phyloP scores from a whole-genome alignment of 2,797 vertebrate species.

The Hydrophis major region DNA sequence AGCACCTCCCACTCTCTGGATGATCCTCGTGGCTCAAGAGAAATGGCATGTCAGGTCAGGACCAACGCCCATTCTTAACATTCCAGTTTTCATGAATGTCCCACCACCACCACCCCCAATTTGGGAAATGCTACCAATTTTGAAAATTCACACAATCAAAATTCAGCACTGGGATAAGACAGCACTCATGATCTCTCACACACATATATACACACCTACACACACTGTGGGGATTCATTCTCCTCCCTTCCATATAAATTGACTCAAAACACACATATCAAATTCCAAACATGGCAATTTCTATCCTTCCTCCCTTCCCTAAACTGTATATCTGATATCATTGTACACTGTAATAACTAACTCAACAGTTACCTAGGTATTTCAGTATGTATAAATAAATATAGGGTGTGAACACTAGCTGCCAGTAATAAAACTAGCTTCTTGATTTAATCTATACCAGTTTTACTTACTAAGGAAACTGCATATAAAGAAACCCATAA shows the following conservation, averaged over 20 bases:
- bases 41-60: too few relatives aligned
- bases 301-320: too few relatives aligned
- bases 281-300: background rate
- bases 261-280: background rate
- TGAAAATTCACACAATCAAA: background rate
- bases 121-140: background rate
- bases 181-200: background rate
- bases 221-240: background rate
- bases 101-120: background rate
- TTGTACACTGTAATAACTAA: background rate
- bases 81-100: background rate
- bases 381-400: background rate
- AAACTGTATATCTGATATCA: background rate
- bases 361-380: background rate
- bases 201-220: background rate
- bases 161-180: background rate
- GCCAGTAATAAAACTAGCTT: constrained; percentile 27
- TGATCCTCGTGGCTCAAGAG: too few relatives aligned
- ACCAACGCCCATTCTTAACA: background rate
- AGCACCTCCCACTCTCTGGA: too few relatives aligned
- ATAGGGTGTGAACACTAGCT: accelerated
- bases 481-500: background rate
- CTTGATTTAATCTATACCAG: background rate
- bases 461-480: background rate
- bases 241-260: background rate